Percentiles rank a stretch among this genome's conserved stretches.
Conservation (phyloP, 2,797 vertebrate genomes). For the Tenualosa thibaudeaui region DNA sequence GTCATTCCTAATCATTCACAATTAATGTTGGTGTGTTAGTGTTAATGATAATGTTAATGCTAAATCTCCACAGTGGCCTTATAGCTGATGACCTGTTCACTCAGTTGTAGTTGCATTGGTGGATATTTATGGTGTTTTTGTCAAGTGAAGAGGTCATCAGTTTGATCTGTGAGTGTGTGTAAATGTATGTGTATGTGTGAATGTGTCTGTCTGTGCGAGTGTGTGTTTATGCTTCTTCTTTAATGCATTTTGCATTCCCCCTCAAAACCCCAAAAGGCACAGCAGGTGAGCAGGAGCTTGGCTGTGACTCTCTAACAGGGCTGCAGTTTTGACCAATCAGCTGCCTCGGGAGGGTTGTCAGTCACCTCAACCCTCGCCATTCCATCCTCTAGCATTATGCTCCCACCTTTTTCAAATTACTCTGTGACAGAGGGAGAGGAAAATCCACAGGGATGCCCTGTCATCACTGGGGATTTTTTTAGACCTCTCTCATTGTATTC, state of each 20-base stretch:
- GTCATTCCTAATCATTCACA: background rate
- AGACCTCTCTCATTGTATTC: conserved; percentile 46
- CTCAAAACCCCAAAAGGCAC: conserved; percentile 76
- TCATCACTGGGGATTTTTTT: conserved; percentile 71
- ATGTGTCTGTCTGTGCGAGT: conserved; percentile 54
- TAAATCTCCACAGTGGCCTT: conserved; percentile 38
- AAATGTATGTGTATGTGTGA: conserved; percentile 40
- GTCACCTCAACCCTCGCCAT: conserved; percentile 72
- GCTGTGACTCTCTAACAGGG: conserved; percentile 67
- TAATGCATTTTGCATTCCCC: conserved; percentile 75
- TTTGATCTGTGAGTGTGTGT: conserved; percentile 23
- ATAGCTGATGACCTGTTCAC: conserved; percentile 4
- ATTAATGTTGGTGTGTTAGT: background rate
- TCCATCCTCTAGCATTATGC: conserved; percentile 62
- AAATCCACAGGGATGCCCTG: conserved; percentile 67
- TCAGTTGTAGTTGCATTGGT: background rate
- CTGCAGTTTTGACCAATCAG: conserved; percentile 68
- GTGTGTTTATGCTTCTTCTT: conserved; percentile 71
- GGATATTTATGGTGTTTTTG: conserved; percentile 4
- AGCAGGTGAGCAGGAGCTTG: conserved; percentile 86
- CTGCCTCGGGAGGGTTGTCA: conserved; percentile 72
- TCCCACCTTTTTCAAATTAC: conserved; percentile 51
- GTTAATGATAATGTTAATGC: background rate
- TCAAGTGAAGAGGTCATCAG: conserved; percentile 41
- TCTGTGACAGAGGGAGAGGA: conserved; percentile 51